Conservation (phyloP, 1,140 invertebrate species). For the Penaeus chinensis region DNA sequence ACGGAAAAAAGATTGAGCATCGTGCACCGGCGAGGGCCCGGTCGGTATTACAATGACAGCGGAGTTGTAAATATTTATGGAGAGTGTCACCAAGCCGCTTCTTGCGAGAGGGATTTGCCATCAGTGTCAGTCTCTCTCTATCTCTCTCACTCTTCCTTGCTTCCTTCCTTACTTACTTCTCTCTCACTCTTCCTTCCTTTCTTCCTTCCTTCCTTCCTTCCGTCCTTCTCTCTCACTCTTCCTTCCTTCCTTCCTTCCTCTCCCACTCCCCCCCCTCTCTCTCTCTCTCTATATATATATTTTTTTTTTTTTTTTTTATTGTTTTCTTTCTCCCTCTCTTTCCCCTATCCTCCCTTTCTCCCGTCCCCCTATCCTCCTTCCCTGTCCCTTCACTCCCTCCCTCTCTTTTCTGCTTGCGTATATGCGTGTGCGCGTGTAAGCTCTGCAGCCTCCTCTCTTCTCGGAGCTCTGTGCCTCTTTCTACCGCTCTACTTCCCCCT, state of each 20-base stretch:
- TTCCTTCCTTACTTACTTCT: background rate
- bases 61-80: too few relatives aligned
- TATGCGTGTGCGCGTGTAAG: too few relatives aligned
- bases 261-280: background rate
- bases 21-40: too few relatives aligned
- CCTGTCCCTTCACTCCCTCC: background rate
- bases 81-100: too few relatives aligned
- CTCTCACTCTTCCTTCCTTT: too few relatives aligned
- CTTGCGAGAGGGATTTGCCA: background rate
- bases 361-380: background rate
- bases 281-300: background rate
- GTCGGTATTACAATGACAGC: too few relatives aligned
- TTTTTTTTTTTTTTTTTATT: background rate
- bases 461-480: too few relatives aligned
- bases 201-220: background rate
- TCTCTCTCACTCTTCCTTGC: background rate
- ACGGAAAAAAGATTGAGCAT: too few relatives aligned
- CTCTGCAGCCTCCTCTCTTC: too few relatives aligned
- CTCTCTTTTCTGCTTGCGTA: too few relatives aligned
- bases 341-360: background rate
- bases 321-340: background rate
- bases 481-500: too few relatives aligned
- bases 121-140: background rate
- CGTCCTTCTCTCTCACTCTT: background rate
- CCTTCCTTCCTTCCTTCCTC: background rate